Evolutionary conservation across 2,888 invertebrate species (phyloP).

Genomic region (Baccha elongata): DNA sequence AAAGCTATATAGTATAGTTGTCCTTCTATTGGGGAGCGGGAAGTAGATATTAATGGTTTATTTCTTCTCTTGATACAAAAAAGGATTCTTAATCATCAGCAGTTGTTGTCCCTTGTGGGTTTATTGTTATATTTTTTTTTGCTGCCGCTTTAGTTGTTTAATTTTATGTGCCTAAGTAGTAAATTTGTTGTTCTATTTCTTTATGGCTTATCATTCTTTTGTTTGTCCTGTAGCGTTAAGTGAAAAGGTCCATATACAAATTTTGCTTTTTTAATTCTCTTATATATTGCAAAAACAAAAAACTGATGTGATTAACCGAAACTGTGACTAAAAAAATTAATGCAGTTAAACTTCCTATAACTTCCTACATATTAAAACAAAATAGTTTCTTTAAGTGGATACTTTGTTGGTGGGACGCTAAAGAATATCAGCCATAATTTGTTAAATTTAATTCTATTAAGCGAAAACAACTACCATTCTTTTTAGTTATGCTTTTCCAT

Average conservation of each 20-base stretch:
- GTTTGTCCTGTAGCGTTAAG: conserved; percentile 7
- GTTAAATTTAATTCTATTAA: too few relatives aligned
- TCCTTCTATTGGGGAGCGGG: conserved; percentile 19
- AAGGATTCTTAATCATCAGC: conserved; percentile 49
- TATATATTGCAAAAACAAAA: too few relatives aligned
- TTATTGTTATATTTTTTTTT: conserved; percentile 28
- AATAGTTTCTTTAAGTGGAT: too few relatives aligned
- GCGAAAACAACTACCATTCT: too few relatives aligned
- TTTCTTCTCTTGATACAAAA: conserved; percentile 5
- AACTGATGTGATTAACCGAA: too few relatives aligned
- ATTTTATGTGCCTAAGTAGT: conserved; percentile 56
- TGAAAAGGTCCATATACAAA: conserved; percentile 26
- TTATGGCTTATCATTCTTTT: conserved; percentile 8
- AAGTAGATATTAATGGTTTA: conserved; percentile 25
- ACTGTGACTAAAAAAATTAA: too few relatives aligned
- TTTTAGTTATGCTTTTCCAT: too few relatives aligned
- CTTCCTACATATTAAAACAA: too few relatives aligned
- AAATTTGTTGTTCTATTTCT: conserved; percentile 32
- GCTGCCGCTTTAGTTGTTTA: conserved; percentile 52
- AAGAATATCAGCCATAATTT: too few relatives aligned
- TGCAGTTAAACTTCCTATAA: too few relatives aligned
- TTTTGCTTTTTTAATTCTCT: too few relatives aligned
- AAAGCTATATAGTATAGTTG: conserved; percentile 8
- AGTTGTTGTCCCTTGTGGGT: conserved; percentile 43
- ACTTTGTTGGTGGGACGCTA: too few relatives aligned